Evolutionary conservation across 2,797 vertebrate species (phyloP).

Genomic region (Oophaga sylvatica): DNA sequence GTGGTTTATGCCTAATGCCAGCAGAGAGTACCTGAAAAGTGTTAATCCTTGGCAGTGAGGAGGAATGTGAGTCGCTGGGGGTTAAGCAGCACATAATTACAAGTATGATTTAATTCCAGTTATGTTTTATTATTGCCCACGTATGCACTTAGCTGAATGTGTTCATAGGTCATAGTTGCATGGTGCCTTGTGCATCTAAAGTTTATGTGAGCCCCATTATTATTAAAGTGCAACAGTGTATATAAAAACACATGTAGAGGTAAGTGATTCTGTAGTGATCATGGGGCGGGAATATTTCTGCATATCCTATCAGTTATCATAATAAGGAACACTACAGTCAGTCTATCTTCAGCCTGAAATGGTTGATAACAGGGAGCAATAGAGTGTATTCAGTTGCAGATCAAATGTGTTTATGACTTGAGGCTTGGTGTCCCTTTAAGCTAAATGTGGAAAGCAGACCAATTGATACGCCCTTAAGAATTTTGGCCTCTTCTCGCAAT

Average conservation of each 20-base stretch:
- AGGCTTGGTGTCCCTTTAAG: background rate
- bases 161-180: background rate
- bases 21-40: constrained; percentile 1
- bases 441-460: background rate
- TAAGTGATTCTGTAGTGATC: background rate
- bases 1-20: background rate
- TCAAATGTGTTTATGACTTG: background rate
- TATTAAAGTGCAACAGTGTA: background rate
- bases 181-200: background rate
- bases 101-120: constrained; percentile 28
- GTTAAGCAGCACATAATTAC: constrained; percentile 51
- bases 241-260: background rate
- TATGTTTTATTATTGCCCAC: constrained; percentile 13
- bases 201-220: background rate
- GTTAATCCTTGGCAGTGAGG: constrained; percentile 27
- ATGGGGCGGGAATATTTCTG: background rate
- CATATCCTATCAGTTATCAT: background rate
- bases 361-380: background rate
- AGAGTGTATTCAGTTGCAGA: background rate
- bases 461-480: constrained; percentile 30
- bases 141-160: constrained; percentile 29
- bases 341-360: background rate
- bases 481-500: constrained; percentile 27
- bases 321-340: background rate
- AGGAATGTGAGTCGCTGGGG: constrained; percentile 52